phyloP scores from a whole-genome alignment of 2,113 vertebrate species.

The Ibidorhyncha struthersii region DNA sequence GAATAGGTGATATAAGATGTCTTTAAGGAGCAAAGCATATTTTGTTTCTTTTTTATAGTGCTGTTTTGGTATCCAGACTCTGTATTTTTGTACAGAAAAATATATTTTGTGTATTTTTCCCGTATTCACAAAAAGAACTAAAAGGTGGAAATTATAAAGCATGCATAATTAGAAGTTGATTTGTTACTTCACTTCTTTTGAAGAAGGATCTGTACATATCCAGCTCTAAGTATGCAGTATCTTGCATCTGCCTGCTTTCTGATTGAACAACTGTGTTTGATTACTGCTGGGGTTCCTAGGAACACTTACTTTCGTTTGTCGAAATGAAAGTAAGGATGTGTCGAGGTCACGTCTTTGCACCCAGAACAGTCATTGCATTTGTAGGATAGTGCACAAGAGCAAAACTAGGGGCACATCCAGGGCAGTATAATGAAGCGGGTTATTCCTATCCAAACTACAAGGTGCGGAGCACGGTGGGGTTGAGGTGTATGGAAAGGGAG shows the following conservation, averaged over 20 bases:
- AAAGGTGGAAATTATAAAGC: background rate
- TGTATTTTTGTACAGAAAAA: background rate
- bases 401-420: background rate
- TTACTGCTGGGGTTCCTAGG: background rate
- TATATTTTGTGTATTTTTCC: background rate
- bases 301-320: background rate
- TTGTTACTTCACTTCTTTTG: background rate
- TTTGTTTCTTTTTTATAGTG: background rate
- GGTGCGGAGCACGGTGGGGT: no score
- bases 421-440: background rate
- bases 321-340: no score
- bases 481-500: fast-evolving
- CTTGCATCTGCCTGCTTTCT: background rate
- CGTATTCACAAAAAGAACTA: background rate
- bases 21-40: background rate
- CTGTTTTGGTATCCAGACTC: background rate
- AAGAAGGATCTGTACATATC: background rate
- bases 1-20: background rate
- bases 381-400: background rate
- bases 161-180: background rate
- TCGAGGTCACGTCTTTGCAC: background rate
- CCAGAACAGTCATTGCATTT: background rate
- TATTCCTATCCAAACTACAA: background rate
- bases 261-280: background rate
- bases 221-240: background rate